phyloP scores from a whole-genome alignment of 2,797 vertebrate species.

The Sphaeramia orbicularis region DNA sequence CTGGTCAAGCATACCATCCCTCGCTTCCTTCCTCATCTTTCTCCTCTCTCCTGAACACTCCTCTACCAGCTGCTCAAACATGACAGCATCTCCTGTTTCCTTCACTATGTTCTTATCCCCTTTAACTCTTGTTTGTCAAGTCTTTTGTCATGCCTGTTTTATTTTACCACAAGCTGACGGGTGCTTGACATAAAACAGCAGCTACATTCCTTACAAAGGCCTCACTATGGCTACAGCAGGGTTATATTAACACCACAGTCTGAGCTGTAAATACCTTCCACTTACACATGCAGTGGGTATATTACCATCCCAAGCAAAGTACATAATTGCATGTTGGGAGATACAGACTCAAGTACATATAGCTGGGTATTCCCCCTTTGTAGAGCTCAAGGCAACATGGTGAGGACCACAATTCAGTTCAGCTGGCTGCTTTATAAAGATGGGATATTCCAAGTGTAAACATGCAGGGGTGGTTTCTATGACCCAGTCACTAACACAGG shows the following conservation, averaged over 20 bases:
- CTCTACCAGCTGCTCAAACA: conserved; percentile 77
- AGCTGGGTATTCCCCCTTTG: conserved; percentile 50
- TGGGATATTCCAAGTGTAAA: conserved; percentile 34
- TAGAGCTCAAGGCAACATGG: conserved; percentile 47
- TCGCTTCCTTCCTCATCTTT: conserved; percentile 11
- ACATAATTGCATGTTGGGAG: conserved; percentile 59
- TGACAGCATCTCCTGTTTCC: conserved; percentile 34
- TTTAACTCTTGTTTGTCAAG: conserved; percentile 57
- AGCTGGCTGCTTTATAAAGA: conserved; percentile 36
- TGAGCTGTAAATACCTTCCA: conserved; percentile 38
- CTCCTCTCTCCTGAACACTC: conserved; percentile 32
- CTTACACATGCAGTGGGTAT: conserved; percentile 27
- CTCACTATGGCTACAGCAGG: conserved; percentile 34
- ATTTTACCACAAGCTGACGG: conserved; percentile 38
- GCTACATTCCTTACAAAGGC: conserved; percentile 50
- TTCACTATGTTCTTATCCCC: conserved; percentile 15
- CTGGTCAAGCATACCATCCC: conserved; percentile 48
- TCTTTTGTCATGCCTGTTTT: conserved; percentile 51
- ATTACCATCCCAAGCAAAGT: conserved; percentile 64
- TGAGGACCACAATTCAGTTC: conserved; percentile 52
- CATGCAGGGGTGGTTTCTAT: conserved; percentile 27
- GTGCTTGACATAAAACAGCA: conserved; percentile 52
- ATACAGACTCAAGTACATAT: conserved; percentile 40
- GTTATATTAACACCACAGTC: conserved; percentile 13
- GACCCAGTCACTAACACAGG: conserved; percentile 20